phyloP scores from a whole-genome alignment of 1,140 invertebrate species.

The Pogonognathellus flavescens region DNA sequence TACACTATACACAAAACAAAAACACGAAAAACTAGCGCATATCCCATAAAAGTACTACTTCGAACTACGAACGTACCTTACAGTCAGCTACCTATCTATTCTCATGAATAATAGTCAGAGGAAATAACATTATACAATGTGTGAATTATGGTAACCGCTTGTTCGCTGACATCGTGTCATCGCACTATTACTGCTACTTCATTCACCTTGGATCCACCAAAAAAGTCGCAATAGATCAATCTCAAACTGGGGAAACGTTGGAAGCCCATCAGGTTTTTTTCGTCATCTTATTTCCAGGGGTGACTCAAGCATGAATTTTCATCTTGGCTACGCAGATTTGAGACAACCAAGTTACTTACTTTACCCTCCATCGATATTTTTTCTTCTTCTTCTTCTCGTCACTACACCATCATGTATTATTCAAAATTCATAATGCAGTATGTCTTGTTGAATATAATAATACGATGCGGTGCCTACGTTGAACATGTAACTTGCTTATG shows the following conservation, averaged over 20 bases:
- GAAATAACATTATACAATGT: too few relatives aligned
- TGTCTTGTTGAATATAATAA: too few relatives aligned
- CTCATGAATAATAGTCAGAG: too few relatives aligned
- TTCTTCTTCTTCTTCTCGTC: not conserved
- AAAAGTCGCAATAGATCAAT: not conserved
- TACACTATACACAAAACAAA: too few relatives aligned
- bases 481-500: too few relatives aligned
- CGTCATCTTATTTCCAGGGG: not conserved
- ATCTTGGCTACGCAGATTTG: not conserved
- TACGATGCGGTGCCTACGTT: too few relatives aligned
- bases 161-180: too few relatives aligned
- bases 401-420: constrained; percentile 32
- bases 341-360: not conserved
- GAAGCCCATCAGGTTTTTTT: not conserved
- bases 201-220: not conserved
- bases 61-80: too few relatives aligned
- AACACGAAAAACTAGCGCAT: too few relatives aligned
- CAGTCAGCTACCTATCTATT: too few relatives aligned
- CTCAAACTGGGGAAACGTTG: not conserved
- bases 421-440: constrained; percentile 12
- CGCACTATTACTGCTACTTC: not conserved
- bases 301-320: constrained; percentile 23
- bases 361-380: not conserved
- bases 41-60: too few relatives aligned
- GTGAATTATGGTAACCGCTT: too few relatives aligned